A percentile compares a stretch with the other conserved stretches of the same genome.
These are phyloP conservation scores for Drosophila histrio DNA, from an alignment of 2,888 invertebrate genomes.

Conservation along the genomic window DNA sequence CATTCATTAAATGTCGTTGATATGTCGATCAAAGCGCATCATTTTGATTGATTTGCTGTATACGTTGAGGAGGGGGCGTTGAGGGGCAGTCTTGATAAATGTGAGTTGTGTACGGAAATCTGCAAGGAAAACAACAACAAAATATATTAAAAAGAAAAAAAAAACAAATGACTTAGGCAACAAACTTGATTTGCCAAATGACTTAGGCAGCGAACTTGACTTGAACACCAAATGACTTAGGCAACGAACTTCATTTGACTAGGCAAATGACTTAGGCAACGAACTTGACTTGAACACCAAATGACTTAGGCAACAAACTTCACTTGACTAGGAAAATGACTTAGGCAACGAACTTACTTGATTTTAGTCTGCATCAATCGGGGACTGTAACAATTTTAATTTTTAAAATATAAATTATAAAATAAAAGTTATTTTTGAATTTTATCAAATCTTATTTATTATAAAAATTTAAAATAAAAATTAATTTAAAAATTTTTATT, in stretches of 20 bases:
- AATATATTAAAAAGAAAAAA: not conserved
- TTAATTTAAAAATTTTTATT: too few species aligned
- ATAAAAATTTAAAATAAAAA: too few species aligned
- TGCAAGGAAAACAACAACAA: not conserved
- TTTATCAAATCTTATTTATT: too few species aligned
- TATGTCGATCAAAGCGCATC: constrained; percentile 72
- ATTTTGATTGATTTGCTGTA: constrained; percentile 74
- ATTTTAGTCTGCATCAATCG: too few species aligned
- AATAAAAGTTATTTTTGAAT: not conserved
- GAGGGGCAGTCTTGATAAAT: constrained; percentile 6
- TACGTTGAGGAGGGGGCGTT: constrained; percentile 19
- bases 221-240: not conserved
- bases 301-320: constrained; percentile 20
- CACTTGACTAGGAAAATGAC: not conserved
- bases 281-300: not conserved
- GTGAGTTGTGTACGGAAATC: constrained; percentile 3
- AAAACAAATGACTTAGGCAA: constrained; percentile 10
- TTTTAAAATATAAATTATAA: too few species aligned
- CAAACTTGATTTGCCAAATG: constrained; percentile 14
- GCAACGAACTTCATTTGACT: constrained; percentile 6
- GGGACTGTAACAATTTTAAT: too few species aligned
- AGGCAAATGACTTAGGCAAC: constrained; percentile 1
- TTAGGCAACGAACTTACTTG: constrained; percentile 22
- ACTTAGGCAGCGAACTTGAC: constrained; percentile 12
- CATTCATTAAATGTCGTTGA: constrained; percentile 60